Evolutionary conservation across 2,888 invertebrate species (phyloP), one percentile per base, ranked within the genome.

Genomic region (Anthophora plumipes): DNA sequence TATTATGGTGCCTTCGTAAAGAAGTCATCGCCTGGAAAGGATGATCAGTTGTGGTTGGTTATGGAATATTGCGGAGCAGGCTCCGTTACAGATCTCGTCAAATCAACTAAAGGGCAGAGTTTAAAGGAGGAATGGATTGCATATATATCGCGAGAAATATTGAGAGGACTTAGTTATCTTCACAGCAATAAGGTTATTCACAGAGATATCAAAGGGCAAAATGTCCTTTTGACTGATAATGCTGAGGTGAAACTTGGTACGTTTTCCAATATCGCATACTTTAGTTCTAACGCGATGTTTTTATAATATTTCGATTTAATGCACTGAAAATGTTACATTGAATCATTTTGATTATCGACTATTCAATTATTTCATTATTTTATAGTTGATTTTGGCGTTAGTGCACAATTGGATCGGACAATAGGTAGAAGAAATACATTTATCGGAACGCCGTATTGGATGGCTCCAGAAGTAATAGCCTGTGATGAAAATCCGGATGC

Each of bases 81-180:
- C 81, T 99, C 99, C 74, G 98, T 99, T 78, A 99, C 99, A 85
- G 99, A 99, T 95, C 96, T 99, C 93, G 99, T 99, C 71, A 99
- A 99, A 95, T 99, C 99, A 84, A 99, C 99, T 84, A 99, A 99
- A 94, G 99, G 99, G 70, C 98, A 98, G 93, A 98, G 98, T 86
- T 95, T 99, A 89, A 99, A 99, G 94, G 99, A 99, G 94, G 99
- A 99, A 94, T 99, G 99, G 99, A 99, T 99, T 93, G 99, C 99
- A 75, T 99, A 99, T 94, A 98, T 99, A 90, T 99, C 99, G 93
- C 96, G 99, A 93, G 98, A 99, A 96, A 98, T 98, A 88, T 95
- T 98, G 84, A 95, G 99, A 92, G 99, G 99, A 88, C 96, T 99
- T 82, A 98, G 98, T 93, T 99, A 99, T 95, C 96, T 99, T 93